These are phyloP conservation scores for Archocentrus centrarchus DNA, from an alignment of 2,113 vertebrate genomes.

Conservation along the genomic window DNA sequence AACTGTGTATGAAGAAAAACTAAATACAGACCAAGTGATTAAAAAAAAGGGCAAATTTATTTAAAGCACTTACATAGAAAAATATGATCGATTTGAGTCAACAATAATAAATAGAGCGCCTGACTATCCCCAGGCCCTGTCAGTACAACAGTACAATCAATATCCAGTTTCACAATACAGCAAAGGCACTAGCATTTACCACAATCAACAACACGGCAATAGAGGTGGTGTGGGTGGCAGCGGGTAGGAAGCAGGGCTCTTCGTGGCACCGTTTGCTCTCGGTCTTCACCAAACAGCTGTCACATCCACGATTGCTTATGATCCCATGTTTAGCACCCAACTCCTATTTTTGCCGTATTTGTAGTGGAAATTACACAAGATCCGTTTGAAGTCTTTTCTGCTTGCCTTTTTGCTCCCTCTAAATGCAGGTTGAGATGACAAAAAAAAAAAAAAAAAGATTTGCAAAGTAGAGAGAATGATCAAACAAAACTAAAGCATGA, in stretches of 20 bases:
- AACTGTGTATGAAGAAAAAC: background rate
- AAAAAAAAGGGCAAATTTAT: slow-evolving; percentile 84
- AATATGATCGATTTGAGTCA: slow-evolving; percentile 86
- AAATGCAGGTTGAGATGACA: slow-evolving; percentile 10
- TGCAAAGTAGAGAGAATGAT: background rate
- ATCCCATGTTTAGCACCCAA: background rate
- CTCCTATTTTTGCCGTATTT: background rate
- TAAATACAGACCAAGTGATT: slow-evolving; percentile 15
- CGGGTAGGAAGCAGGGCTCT: slow-evolving; percentile 14
- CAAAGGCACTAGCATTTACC: slow-evolving; percentile 85
- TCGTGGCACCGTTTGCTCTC: background rate
- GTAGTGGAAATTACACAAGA: slow-evolving; percentile 9
- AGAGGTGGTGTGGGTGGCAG: slow-evolving; percentile 50
- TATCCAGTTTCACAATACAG: slow-evolving; percentile 82
- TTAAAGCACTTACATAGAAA: slow-evolving; percentile 87
- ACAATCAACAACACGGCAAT: slow-evolving; percentile 73
- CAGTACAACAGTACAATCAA: slow-evolving; percentile 83
- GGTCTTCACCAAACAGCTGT: background rate
- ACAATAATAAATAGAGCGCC: slow-evolving; percentile 84
- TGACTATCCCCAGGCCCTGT: slow-evolving; percentile 73
- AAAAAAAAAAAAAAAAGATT: background rate
- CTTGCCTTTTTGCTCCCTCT: background rate
- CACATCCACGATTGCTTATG: background rate
- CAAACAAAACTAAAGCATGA: background rate
- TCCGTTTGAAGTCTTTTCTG: background rate